Percentiles rank a stretch among this genome's conserved stretches.
Evolutionary conservation across 2,888 invertebrate genomes (phyloP).

Genomic region (Syritta pipiens): DNA sequence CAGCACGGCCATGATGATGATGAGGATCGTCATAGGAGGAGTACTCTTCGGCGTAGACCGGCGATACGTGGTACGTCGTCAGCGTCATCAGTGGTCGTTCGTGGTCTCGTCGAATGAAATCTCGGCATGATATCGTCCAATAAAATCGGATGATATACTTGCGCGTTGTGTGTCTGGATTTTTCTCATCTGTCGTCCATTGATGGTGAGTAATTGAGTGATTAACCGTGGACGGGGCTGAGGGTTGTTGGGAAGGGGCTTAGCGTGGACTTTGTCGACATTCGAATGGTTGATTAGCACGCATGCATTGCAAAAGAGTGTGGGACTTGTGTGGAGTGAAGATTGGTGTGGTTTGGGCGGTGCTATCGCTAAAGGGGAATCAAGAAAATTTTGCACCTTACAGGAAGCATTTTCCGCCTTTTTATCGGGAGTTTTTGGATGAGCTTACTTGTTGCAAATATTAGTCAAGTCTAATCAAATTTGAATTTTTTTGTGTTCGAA

Average conservation of each 20-base stretch:
- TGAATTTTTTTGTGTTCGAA: too few relatives aligned
- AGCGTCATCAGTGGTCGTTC: conserved; percentile 4
- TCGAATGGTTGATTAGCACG: conserved; percentile 56
- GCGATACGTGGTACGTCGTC: conserved; percentile 24
- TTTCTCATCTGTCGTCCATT: conserved; percentile 67
- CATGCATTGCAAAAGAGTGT: conserved; percentile 9
- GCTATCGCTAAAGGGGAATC: too few relatives aligned
- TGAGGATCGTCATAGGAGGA: conserved; percentile 41
- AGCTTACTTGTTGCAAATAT: too few relatives aligned
- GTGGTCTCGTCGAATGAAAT: conserved; percentile 49
- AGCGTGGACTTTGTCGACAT: conserved; percentile 10
- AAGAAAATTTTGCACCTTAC: too few relatives aligned
- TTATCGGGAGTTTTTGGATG: too few relatives aligned
- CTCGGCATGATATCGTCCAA: conserved; percentile 65
- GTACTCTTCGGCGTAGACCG: conserved; percentile 28
- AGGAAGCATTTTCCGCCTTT: too few relatives aligned
- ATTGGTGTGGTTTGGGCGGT: too few relatives aligned
- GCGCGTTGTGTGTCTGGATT: conserved; percentile 57
- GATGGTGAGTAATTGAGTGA: conserved; percentile 68
- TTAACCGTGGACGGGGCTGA: conserved; percentile 37
- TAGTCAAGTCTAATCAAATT: too few relatives aligned
- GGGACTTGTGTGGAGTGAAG: too few relatives aligned
- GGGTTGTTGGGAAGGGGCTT: conserved; percentile 10
- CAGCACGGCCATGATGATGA: conserved; percentile 29
- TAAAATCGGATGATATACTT: conserved; percentile 65